These are phyloP conservation scores for Meganola albula DNA, from an alignment of 2,888 invertebrate species.

Conservation along the genomic window DNA sequence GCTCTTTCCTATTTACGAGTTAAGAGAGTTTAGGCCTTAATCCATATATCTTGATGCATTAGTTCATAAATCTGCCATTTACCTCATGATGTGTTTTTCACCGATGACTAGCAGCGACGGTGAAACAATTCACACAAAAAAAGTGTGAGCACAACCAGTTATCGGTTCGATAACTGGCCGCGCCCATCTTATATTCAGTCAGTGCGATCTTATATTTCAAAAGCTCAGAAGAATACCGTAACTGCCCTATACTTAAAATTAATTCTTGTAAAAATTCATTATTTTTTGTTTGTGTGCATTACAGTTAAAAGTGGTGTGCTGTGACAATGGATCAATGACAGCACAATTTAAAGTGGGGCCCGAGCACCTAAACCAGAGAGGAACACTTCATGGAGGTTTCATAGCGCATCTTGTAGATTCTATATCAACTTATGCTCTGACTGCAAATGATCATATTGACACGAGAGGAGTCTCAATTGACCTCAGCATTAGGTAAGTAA, in stretches of 20 bases:
- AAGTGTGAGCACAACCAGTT: neutral
- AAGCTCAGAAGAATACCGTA: neutral
- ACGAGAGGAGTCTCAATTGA: constrained; percentile 89
- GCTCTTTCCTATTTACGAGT: too few species aligned
- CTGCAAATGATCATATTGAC: constrained; percentile 79
- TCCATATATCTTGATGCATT: too few species aligned
- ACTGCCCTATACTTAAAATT: neutral
- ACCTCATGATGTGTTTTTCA: too few species aligned
- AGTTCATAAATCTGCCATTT: too few species aligned
- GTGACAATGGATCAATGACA: constrained; percentile 83
- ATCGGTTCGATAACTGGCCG: neutral
- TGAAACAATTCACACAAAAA: neutral
- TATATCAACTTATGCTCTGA: constrained; percentile 87
- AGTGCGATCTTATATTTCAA: neutral
- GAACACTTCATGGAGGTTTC: constrained; percentile 91
- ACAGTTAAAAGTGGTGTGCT: constrained; percentile 61
- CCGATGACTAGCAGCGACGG: too few species aligned
- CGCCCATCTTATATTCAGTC: neutral
- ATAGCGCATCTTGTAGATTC: constrained; percentile 85
- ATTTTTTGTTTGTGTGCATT: constrained; percentile 8
- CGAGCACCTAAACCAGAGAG: constrained; percentile 85
- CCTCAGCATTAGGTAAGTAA: constrained; percentile 84
- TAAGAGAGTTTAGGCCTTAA: too few species aligned
- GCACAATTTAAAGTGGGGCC: constrained; percentile 86
- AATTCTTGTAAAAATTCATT: neutral